phyloP scores from a whole-genome alignment of 53 echinoderm and acorn worm genomes.

The Paelopatides confundens region DNA sequence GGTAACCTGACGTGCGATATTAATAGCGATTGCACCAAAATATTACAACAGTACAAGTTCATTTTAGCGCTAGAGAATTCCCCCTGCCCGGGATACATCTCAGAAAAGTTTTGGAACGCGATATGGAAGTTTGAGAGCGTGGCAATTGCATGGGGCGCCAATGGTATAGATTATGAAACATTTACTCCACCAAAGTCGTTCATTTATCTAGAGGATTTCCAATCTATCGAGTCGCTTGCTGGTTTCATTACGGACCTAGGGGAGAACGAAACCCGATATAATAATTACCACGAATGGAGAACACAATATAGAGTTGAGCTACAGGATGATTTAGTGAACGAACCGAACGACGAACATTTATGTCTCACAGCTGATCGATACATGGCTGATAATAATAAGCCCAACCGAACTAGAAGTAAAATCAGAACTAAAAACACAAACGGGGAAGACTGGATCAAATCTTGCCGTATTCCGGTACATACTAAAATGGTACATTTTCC shows the following conservation, averaged over 20 bases:
- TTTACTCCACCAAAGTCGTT: conserved; percentile 13
- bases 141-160: conserved; percentile 27
- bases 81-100: conserved; percentile 22
- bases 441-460: conserved; percentile 29
- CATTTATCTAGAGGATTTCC: background rate
- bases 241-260: background rate
- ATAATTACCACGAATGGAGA: conserved; percentile 20
- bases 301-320: background rate
- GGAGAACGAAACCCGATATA: conserved; percentile 16
- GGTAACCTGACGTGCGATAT: conserved; percentile 17
- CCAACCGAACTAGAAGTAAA: background rate
- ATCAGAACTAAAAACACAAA: background rate
- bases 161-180: conserved; percentile 5
- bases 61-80: conserved; percentile 42
- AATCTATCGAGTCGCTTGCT: background rate
- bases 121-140: conserved; percentile 18
- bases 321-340: background rate
- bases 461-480: conserved; percentile 30
- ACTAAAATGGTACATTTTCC: conserved; percentile 19
- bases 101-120: conserved; percentile 44
- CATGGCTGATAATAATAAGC: background rate
- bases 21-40: background rate
- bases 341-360: background rate
- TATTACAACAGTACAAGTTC: conserved; percentile 22
- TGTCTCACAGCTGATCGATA: background rate